Evolutionary conservation across 1,140 invertebrate genomes (phyloP), one percentile per base, ranked within the genome.

Genomic region (Triops cancriformis): DNA sequence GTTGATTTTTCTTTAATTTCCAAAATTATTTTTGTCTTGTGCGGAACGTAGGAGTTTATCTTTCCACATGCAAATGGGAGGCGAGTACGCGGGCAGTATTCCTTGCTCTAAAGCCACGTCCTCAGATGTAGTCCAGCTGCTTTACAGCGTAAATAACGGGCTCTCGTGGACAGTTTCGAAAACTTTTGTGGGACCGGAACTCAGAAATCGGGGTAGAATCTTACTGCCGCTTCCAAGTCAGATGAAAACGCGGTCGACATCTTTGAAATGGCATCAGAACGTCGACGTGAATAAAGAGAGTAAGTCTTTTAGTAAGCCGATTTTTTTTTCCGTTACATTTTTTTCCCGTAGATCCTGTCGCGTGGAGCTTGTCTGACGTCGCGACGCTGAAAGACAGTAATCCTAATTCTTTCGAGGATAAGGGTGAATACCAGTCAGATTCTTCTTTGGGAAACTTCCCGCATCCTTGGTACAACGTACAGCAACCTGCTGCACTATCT

Each of bases 121-220:
- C 18, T 14, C n/a, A 23, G 51, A 64, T 64, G 14, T 23, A n/a
- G 51, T 64, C 23, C 51, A 64, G 75, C 77, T 74, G 42, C 79
- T 37, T 76, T 85, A 82, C 79, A 84, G 82, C 42, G 84, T 81
- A 12, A 82, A 84, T 77, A 85, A 85, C 80, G 85, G 84, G 26
- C 81, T 86, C 73, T 83, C 81, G 11, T 86, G 85, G 85, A 76
- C 82, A 18, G 79, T 81, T 4, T 76, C 85, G 26, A 83, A 83
- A 76, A 80, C 83, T 23, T 23, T 64, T 18, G 14, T 23, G 14
- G 51, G 51, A n/a, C 23, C n/a, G 14, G 51, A 64, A 64, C 18
- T 64, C 14, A 14, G 14, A 6, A 64, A 64, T 14, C 51, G 51
- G 23, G 18, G 18, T 6, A 9, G 51, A 18, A 5, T 64, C 18